phyloP scores from a whole-genome alignment of 2,113 vertebrate species.

The Eurystomus gularis region DNA sequence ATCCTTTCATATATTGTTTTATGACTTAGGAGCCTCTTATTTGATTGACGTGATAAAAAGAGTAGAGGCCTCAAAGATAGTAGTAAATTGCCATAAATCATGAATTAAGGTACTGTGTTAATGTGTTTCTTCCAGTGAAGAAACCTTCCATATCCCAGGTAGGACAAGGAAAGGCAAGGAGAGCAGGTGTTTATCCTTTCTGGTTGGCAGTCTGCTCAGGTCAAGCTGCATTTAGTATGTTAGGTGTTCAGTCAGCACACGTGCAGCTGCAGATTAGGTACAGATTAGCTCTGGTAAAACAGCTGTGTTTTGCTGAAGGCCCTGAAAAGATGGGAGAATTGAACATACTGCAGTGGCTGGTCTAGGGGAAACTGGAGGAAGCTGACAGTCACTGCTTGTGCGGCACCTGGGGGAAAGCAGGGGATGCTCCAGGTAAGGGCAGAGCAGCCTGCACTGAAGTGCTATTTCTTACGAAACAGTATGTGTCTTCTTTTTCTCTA shows the following conservation, averaged over 20 bases:
- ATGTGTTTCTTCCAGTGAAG: background rate
- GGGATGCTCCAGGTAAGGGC: no score
- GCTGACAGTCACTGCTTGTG: fast-evolving
- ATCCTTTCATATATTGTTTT: background rate
- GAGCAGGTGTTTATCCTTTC: background rate
- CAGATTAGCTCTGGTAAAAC: background rate
- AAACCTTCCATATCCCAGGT: background rate
- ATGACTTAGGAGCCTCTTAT: background rate
- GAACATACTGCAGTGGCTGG: no score
- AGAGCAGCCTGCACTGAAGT: no score
- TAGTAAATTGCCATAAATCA: fast-evolving
- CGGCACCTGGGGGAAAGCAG: background rate
- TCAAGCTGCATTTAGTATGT: background rate
- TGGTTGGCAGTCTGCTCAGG: background rate
- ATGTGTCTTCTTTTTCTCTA: background rate
- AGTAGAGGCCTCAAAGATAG: background rate
- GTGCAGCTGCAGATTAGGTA: background rate
- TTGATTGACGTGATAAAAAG: no score
- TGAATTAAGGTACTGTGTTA: background rate
- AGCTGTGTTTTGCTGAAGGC: background rate
- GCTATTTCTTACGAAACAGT: background rate
- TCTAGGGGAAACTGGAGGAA: background rate
- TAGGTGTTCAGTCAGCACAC: background rate
- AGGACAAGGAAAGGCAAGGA: background rate
- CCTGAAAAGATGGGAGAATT: background rate